phyloP scores from a whole-genome alignment of 2,888 invertebrate species.

The Spodoptera picta region DNA sequence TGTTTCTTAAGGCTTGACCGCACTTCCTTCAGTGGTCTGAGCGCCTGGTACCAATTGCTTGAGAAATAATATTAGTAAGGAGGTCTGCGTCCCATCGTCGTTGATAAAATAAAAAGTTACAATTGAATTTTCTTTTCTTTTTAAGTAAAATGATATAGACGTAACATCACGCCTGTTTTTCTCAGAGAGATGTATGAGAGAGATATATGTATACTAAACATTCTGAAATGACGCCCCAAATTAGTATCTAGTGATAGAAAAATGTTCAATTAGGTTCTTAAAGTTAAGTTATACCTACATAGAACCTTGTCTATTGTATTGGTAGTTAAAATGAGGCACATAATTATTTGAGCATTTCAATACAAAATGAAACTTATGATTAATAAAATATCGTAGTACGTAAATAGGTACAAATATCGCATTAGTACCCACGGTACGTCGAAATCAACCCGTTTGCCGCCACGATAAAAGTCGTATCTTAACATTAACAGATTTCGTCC shows the following conservation, averaged over 20 bases:
- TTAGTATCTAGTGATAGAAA: no score
- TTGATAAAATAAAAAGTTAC: slow-evolving; percentile 66
- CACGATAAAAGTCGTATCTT: slow-evolving; percentile 58
- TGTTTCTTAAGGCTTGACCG: slow-evolving; percentile 62
- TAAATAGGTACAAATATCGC: background rate
- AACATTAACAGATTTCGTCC: slow-evolving; percentile 64
- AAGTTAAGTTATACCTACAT: no score
- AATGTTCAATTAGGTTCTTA: no score
- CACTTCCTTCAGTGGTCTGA: slow-evolving; percentile 75
- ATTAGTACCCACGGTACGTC: slow-evolving; percentile 30
- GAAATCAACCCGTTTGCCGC: slow-evolving; percentile 54
- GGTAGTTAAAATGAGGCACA: no score
- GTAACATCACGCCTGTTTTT: no score
- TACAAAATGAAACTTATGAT: no score
- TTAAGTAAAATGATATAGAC: background rate
- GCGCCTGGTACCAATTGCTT: slow-evolving; percentile 83
- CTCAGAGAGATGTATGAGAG: no score
- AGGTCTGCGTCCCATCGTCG: slow-evolving; percentile 67
- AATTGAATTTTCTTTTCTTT: slow-evolving; percentile 55
- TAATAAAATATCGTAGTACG: no score
- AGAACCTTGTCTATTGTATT: no score
- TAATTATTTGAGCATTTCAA: no score
- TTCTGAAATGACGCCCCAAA: no score
- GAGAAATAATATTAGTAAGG: slow-evolving; percentile 79
- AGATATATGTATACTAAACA: no score